A percentile compares a stretch with the other conserved stretches of the same genome.
phyloP scores from a whole-genome alignment of 2,888 invertebrate species.

The Protophormia terraenovae region DNA sequence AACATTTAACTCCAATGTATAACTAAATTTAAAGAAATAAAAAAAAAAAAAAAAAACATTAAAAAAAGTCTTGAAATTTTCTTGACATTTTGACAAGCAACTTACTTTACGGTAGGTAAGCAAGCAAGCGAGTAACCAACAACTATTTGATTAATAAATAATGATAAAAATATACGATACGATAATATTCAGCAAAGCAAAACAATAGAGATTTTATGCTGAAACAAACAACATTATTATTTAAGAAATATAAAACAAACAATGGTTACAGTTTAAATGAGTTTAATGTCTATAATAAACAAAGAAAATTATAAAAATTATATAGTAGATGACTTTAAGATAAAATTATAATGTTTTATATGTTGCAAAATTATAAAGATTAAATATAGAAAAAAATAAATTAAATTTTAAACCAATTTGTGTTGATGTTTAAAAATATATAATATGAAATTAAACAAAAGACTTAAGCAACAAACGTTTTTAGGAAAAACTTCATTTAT shows the following conservation, averaged over 20 bases:
- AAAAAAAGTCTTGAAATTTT: slow-evolving; percentile 59
- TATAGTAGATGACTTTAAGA: slow-evolving; percentile 36
- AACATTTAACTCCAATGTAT: not conserved
- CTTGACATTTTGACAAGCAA: slow-evolving; percentile 66
- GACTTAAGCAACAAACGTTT: slow-evolving; percentile 5
- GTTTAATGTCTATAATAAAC: slow-evolving; percentile 55
- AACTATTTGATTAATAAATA: slow-evolving; percentile 59
- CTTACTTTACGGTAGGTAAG: slow-evolving; percentile 50
- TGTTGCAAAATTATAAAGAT: slow-evolving; percentile 38
- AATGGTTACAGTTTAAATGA: slow-evolving; percentile 54
- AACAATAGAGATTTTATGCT: slow-evolving; percentile 15
- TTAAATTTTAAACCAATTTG: slow-evolving; percentile 9
- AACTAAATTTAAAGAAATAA: slow-evolving; percentile 2
- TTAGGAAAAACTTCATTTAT: not conserved
- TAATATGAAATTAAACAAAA: not conserved
- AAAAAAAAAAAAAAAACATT: not conserved
- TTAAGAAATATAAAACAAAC: slow-evolving; percentile 31
- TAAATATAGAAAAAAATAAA: slow-evolving; percentile 40
- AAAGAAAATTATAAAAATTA: slow-evolving; percentile 56
- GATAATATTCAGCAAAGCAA: slow-evolving; percentile 9
- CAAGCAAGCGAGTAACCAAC: not conserved
- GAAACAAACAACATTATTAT: not conserved
- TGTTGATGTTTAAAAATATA: not conserved
- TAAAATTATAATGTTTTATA: slow-evolving; percentile 47
- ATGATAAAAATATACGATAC: slow-evolving; percentile 59